Percentiles rank a stretch among this genome's conserved stretches.
phyloP scores from a whole-genome alignment of 1,140 invertebrate genomes.

The Drosophila mauritiana region DNA sequence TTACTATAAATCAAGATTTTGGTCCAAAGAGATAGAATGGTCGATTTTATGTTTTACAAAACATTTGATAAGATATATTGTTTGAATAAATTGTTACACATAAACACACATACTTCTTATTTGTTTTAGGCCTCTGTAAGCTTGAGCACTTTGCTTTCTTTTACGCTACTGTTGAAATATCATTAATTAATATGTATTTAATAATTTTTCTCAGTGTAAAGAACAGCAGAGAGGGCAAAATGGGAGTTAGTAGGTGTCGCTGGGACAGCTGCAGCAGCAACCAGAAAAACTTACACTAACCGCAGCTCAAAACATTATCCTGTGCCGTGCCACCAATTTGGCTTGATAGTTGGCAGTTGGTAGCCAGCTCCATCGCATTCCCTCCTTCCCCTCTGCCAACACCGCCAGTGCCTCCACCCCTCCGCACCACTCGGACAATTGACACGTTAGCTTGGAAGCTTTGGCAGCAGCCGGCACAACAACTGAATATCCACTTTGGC shows the following conservation, averaged over 20 bases:
- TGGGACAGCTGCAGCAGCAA: conserved; percentile 47
- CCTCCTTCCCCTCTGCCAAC: not conserved
- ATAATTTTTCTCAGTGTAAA: conserved; percentile 7
- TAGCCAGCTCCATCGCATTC: conserved; percentile 33
- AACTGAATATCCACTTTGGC: conserved; percentile 54
- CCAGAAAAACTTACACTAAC: conserved; percentile 65
- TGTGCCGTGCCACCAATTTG: conserved; percentile 82
- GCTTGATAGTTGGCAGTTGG: conserved; percentile 70
- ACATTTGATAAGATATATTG: too few species aligned
- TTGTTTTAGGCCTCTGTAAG: too few species aligned
- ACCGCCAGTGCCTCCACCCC: not conserved
- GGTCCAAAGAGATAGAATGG: too few species aligned
- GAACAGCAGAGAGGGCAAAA: conserved; percentile 3
- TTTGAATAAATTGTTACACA: too few species aligned
- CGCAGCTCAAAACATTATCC: conserved; percentile 81
- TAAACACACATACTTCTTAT: too few species aligned
- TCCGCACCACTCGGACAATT: conserved; percentile 54
- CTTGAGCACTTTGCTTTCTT: too few species aligned
- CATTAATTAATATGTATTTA: too few species aligned
- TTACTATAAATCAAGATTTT: too few species aligned
- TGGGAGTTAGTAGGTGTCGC: conserved; percentile 28
- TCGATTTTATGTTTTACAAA: too few species aligned
- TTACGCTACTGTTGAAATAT: too few species aligned
- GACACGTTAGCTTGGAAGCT: conserved; percentile 74
- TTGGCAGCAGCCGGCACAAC: conserved; percentile 72